Evolutionary conservation across 2,797 vertebrate genomes (phyloP), one percentile per base, ranked within the genome.

Genomic region (Pseudopleuronectes americanus): DNA sequence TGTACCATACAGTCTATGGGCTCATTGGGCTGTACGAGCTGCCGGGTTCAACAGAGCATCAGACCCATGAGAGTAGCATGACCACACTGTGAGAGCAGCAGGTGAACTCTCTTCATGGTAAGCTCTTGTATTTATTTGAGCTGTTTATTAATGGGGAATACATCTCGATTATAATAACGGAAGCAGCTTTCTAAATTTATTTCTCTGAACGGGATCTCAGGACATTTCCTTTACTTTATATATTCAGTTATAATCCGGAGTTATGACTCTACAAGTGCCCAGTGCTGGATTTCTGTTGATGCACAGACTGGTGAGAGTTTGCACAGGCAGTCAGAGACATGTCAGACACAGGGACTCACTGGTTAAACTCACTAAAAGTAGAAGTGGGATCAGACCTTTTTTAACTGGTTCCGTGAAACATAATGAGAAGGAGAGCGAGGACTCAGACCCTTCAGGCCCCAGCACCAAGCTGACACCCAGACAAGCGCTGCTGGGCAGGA

Each of bases 281-380:
- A 51, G 47, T 10, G 38, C 36, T 58, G 69, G 84, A 63, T 59
- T 71, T 6, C 2, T 76, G 23, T n/a, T 76, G 1, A 21, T 85
- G 67, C 72, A 76, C 24, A 86, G 77, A 65, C 80, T 92, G 60
- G 4, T 78, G 47, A 82, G 74, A 64, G 51, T 70, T 0, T 84
- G 64, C 57, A 31, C 69, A 22, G 47, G 28, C 14, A 41, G 23
- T 10, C 76, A 63, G 47, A 74, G 58, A 8, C 74, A 54, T 33
- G 26, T 57, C 43, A 48, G 56, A 54, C 72, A 57, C 45, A 78
- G 52, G n/a, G 49, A 8, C 7, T 3, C 54, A 17, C 53, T 68
- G 8, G 3, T 28, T 23, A 75, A 73, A 53, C 33, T 81, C 1
- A n/a, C 3, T 4, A 57, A 53, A 53, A 58, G 49, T 31, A 33